A percentile compares a stretch with the other conserved stretches of the same genome.
Conservation (phyloP, 2,888 invertebrate species). For the Diarsia dahlii region DNA sequence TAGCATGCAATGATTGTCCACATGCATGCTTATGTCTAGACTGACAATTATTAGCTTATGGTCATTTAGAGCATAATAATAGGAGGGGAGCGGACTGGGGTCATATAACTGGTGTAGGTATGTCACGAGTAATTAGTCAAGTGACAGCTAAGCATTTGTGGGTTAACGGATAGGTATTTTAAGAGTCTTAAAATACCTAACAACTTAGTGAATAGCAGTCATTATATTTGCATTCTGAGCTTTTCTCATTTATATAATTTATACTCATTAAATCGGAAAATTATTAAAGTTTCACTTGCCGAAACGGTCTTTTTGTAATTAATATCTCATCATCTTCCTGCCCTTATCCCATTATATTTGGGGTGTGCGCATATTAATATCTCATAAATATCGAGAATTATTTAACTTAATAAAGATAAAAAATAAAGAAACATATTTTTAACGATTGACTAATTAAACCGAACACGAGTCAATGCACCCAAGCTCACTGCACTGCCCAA, state of each 20-base stretch:
- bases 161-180: background rate
- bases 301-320: background rate
- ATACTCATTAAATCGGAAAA: background rate
- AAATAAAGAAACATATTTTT: background rate
- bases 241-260: background rate
- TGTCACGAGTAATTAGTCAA: slow-evolving; percentile 13
- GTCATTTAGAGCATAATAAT: slow-evolving; percentile 73
- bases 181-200: background rate
- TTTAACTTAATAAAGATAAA: background rate
- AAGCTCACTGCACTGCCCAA: slow-evolving; percentile 11
- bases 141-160: background rate
- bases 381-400: background rate
- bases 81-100: slow-evolving; percentile 52
- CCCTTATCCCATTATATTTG: too few relatives aligned
- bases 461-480: slow-evolving; percentile 3
- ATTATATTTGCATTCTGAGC: background rate
- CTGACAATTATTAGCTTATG: slow-evolving; percentile 67
- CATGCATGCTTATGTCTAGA: slow-evolving; percentile 62
- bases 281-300: background rate
- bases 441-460: background rate
- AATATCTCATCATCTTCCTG: too few relatives aligned
- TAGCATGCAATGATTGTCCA: slow-evolving; percentile 58
- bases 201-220: background rate
- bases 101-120: slow-evolving; percentile 45
- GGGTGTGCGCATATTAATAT: background rate